Base-by-base conservation (phyloP, 2,888 invertebrate genomes). In the Nasonia oneida region DNA sequence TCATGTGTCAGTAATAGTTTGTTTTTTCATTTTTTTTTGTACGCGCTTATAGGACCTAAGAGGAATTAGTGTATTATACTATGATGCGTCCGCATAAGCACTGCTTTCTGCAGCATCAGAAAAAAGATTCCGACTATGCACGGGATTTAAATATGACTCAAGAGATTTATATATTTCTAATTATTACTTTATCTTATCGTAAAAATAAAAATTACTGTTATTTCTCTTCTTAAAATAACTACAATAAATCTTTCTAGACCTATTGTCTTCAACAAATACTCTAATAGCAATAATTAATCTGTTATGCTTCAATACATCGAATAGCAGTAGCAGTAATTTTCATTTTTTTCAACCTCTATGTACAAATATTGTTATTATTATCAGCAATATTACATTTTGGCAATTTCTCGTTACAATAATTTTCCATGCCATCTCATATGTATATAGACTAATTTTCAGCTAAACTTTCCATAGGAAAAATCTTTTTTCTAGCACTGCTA, bases 391-490 rank as follows among this genome's bases (percentile, higher is more conserved):
- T 84, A 84, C 64, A 79, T 77, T 86, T 81, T 83, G 80, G 64
- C 64, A 87, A 81, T 53, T 81, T 81, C 47, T 85, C 8, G n/a
- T 80, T 86, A 57, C 77, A 81, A 80, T 84, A 74, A 61, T 78
- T 83, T 64, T 53, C 79, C 67, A 73, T 81, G 64, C 71, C 47
- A 64, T n/a, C n/a, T 61, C 10, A 61, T 61, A 61, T 37, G 4
- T 37, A 37, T 73, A 73, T 50, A 73, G 29, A 79, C 61, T 83
- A 76, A 85, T 57, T 79, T 84, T 87, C 61, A 85, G 70, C 70
- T 84, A 84, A 82, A 57, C 80, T 83, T 86, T 84, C 79, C 84
- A 84, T 86, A 86, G 86, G 86, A 84, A 86, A 86, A 86, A 82
- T 86, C 84, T 84, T 85, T 85, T 87, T 80, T 82, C 85, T 73